phyloP scores from a whole-genome alignment of 2,113 vertebrate species.

The Callochromis pleurospilus region DNA sequence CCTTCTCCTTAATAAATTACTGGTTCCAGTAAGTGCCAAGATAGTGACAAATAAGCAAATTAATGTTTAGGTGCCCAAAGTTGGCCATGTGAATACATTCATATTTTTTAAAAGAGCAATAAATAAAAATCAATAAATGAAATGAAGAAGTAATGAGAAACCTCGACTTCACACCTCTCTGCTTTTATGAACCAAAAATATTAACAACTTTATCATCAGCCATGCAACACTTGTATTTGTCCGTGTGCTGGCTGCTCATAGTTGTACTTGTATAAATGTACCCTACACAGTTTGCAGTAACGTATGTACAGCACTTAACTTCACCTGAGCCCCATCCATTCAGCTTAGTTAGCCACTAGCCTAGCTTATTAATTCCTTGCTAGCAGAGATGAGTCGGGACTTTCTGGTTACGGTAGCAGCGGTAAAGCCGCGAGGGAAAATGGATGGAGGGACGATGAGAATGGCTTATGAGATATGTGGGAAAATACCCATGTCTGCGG shows the following conservation, averaged over 20 bases:
- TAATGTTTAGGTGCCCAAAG: neutral
- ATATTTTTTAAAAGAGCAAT: neutral
- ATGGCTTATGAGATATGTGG: neutral
- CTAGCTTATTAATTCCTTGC: constrained; percentile 20
- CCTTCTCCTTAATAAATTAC: neutral
- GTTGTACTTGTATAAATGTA: neutral
- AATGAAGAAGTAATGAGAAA: neutral
- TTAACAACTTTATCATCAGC: neutral
- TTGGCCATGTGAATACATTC: neutral
- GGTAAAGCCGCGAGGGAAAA: neutral
- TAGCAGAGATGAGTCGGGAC: constrained; percentile 63
- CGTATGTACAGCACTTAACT: neutral
- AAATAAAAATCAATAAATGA: neutral
- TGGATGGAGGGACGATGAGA: neutral
- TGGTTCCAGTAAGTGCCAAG: neutral
- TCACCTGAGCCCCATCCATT: constrained; percentile 22
- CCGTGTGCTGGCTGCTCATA: neutral
- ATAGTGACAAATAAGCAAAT: neutral
- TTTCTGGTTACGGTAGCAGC: constrained; percentile 18
- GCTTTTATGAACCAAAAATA: neutral
- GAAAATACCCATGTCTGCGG: constrained; percentile 65
- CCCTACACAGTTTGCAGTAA: neutral
- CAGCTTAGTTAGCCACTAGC: constrained; percentile 47
- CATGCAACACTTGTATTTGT: neutral
- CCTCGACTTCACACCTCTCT: neutral